phyloP scores from a whole-genome alignment of 1,140 invertebrate genomes.

The Gerris buenoi region DNA sequence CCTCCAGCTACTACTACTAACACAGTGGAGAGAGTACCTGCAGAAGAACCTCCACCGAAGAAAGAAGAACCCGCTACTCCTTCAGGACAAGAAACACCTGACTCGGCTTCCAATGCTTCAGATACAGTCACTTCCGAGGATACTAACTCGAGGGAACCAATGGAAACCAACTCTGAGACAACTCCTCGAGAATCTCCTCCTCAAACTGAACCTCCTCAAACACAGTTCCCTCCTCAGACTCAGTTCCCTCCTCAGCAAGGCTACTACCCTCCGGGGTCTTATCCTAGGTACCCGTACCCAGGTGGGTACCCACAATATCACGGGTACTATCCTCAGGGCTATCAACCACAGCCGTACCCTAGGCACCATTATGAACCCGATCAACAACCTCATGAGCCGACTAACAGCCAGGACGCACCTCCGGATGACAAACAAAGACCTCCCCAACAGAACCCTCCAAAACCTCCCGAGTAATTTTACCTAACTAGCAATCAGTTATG shows the following conservation, averaged over 20 bases:
- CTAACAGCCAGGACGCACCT: too few relatives aligned
- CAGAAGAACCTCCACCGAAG: background rate
- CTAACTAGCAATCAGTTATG: too few relatives aligned
- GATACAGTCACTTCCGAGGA: background rate
- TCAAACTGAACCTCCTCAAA: background rate
- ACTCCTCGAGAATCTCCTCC: background rate
- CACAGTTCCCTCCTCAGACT: background rate
- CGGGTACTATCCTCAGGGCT: background rate
- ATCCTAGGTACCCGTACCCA: background rate
- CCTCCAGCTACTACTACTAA: background rate
- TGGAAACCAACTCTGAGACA: background rate
- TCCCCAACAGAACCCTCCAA: too few relatives aligned
- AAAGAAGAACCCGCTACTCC: background rate
- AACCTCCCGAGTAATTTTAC: too few relatives aligned
- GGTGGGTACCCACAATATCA: background rate
- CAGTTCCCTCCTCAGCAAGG: background rate
- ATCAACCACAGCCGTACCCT: background rate
- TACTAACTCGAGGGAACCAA: background rate
- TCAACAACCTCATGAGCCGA: background rate
- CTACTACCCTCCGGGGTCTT: background rate
- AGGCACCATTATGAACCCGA: background rate
- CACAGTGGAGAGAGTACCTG: background rate
- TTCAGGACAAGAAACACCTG: background rate
- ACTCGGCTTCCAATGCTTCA: constrained; percentile 1
- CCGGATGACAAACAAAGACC: too few relatives aligned